phyloP scores from a whole-genome alignment of 2,113 vertebrate species.

The Struthidea cinerea region DNA sequence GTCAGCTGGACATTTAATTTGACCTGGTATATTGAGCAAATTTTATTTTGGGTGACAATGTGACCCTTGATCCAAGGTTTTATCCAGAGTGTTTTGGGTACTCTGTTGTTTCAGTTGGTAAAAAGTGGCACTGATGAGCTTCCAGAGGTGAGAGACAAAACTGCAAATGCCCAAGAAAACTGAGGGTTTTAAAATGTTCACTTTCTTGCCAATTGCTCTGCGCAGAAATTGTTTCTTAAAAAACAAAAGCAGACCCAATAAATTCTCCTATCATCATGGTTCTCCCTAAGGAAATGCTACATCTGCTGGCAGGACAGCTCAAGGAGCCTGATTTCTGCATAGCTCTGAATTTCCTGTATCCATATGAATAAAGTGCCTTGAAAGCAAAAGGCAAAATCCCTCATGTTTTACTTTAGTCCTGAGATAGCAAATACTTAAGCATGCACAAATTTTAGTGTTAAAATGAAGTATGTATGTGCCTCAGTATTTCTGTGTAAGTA shows the following conservation, averaged over 20 bases:
- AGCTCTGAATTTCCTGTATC: background rate
- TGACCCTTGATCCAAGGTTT: background rate
- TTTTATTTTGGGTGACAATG: background rate
- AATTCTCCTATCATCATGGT: background rate
- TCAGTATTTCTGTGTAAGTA: background rate
- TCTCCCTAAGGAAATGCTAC: background rate
- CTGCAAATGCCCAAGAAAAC: background rate
- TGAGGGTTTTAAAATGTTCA: background rate
- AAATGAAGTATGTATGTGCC: background rate
- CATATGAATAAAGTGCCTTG: background rate
- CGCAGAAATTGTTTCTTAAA: background rate
- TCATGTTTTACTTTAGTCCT: background rate
- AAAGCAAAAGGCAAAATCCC: background rate
- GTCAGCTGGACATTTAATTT: slow-evolving; percentile 68
- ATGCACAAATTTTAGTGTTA: background rate
- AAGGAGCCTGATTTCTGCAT: background rate
- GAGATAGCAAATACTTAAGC: background rate
- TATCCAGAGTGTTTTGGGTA: background rate
- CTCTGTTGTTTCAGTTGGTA: background rate
- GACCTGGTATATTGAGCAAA: background rate
- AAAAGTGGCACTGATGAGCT: background rate
- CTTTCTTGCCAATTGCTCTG: background rate
- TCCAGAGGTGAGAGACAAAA: background rate
- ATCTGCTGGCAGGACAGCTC: background rate
- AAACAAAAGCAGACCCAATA: background rate